Conservation (phyloP, 2,797 vertebrate genomes). For the Tarsius wallacei region DNA sequence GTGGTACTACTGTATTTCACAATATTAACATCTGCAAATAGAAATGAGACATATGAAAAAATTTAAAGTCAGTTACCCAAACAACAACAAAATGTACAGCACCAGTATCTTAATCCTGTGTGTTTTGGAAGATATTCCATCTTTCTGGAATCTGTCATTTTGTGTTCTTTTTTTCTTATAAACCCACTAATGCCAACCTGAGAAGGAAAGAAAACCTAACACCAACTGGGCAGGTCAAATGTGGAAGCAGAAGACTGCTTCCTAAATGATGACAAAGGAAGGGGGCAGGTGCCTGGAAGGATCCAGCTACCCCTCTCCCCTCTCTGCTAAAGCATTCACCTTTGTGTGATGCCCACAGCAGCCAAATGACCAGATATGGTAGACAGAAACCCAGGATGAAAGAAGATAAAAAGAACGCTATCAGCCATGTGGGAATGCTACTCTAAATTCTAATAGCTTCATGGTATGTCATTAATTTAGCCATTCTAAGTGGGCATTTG, state of each 20-base stretch:
- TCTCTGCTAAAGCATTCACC: background rate
- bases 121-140: conserved; percentile 14
- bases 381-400: background rate
- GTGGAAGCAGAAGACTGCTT: background rate
- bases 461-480: background rate
- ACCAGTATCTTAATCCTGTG: background rate
- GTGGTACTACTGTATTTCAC: background rate
- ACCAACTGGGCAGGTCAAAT: background rate
- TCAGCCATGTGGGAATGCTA: background rate
- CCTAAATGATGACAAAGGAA: background rate
- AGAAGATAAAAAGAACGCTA: background rate
- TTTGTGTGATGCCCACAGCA: background rate
- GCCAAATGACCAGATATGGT: background rate
- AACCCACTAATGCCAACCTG: background rate
- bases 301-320: background rate
- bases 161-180: conserved; percentile 60
- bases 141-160: conserved; percentile 34
- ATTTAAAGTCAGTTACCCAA: conserved; percentile 17
- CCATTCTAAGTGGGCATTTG: background rate
- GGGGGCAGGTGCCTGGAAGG: background rate
- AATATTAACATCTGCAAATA: background rate
- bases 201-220: background rate
- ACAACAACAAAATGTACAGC: background rate
- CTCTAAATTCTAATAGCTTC: conserved; percentile 13
- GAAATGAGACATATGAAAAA: conserved; percentile 1